These are phyloP conservation scores for Micromys minutus DNA, from an alignment of 2,113 vertebrate species.

Conservation along the genomic window DNA sequence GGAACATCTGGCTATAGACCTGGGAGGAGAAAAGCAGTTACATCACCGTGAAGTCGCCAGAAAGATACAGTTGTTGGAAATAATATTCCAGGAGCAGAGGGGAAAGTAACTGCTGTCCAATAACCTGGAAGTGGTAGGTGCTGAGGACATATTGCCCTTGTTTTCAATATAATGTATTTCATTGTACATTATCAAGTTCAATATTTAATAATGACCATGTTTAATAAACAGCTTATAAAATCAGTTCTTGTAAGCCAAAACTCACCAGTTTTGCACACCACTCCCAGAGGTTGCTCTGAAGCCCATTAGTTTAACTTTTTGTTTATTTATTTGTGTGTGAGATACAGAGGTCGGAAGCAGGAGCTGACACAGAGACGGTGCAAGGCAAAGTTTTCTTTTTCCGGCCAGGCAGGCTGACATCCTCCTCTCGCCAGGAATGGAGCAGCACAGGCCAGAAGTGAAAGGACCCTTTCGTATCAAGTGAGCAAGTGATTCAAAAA, in stretches of 20 bases:
- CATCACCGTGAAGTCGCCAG: not conserved
- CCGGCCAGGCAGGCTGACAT: no score
- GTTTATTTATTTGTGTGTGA: not conserved
- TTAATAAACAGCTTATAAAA: conserved; percentile 35
- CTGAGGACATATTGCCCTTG: not conserved
- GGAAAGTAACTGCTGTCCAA: not conserved
- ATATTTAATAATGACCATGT: not conserved
- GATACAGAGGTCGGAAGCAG: no score
- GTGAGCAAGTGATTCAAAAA: no score
- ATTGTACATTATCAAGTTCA: conserved; percentile 22
- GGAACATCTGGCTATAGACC: not conserved
- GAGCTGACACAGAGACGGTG: no score
- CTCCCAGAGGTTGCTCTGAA: not conserved
- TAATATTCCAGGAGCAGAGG: not conserved
- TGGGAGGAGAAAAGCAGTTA: not conserved
- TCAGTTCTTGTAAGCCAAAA: not conserved
- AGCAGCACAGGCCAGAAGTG: no score
- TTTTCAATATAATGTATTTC: conserved; percentile 31
- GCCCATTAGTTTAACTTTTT: not conserved
- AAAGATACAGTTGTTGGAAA: not conserved
- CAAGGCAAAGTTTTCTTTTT: no score
- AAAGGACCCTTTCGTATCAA: no score
- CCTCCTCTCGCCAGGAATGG: no score
- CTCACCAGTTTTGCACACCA: not conserved
- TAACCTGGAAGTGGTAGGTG: not conserved